phyloP scores from a whole-genome alignment of 2,888 invertebrate genomes.

The Tenthredo amoena region DNA sequence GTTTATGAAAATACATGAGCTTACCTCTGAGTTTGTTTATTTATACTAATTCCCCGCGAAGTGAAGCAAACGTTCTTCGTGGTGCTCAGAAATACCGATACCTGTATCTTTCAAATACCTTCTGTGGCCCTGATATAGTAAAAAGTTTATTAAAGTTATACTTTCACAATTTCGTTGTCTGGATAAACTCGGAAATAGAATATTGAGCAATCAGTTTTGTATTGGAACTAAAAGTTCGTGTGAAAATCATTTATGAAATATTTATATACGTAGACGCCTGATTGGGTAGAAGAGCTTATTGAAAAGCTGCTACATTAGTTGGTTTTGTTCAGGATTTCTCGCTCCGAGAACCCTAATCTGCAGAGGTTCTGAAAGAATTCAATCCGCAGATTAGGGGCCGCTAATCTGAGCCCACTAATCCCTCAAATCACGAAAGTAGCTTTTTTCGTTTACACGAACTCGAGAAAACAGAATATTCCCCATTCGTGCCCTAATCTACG shows the following conservation, averaged over 20 bases:
- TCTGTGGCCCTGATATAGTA: not conserved
- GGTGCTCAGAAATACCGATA: not conserved
- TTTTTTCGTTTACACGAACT: constrained; percentile 12
- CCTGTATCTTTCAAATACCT: not conserved
- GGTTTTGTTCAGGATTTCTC: constrained; percentile 25
- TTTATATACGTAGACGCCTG: not conserved
- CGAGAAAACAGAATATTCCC: not conserved
- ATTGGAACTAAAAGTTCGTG: not conserved
- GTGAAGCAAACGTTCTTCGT: not conserved
- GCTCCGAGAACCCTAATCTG: constrained; percentile 1
- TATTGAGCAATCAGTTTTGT: not conserved
- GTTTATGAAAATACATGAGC: not conserved
- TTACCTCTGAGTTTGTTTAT: not conserved
- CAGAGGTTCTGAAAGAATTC: constrained; percentile 11
- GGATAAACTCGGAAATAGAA: not conserved
- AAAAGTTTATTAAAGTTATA: no score
- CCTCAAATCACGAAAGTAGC: constrained; percentile 26
- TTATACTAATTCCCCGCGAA: not conserved
- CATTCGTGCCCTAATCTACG: not conserved
- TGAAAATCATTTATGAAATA: not conserved
- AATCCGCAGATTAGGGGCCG: constrained; percentile 25
- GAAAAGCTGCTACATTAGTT: constrained; percentile 20
- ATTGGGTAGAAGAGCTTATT: not conserved
- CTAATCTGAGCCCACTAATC: constrained; percentile 18
- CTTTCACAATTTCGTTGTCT: not conserved